Percentiles rank a stretch among this genome's conserved stretches.
Conservation (phyloP, 2,888 invertebrate genomes). For the Acrobasis consociella region DNA sequence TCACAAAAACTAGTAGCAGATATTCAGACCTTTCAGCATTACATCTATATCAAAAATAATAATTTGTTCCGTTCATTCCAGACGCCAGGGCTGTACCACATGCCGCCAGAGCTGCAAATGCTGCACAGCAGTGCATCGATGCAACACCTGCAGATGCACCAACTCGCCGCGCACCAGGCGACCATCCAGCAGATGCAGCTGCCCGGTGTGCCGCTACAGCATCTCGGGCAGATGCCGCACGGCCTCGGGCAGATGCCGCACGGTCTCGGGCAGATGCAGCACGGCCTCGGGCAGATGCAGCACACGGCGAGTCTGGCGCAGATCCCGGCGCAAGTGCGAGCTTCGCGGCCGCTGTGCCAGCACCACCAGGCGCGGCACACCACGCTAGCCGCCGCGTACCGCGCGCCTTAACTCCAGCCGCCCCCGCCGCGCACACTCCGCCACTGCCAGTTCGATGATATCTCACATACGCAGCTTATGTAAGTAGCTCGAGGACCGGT, state of each 20-base stretch:
- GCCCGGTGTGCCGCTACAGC: slow-evolving; percentile 34
- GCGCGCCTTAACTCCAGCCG: slow-evolving; percentile 27
- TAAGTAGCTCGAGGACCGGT: background rate
- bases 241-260: background rate
- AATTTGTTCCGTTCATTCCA: slow-evolving; percentile 35
- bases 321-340: background rate
- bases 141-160: slow-evolving; percentile 72
- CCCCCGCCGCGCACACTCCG: slow-evolving; percentile 7
- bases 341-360: slow-evolving; percentile 51
- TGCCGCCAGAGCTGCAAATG: slow-evolving; percentile 77
- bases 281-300: background rate
- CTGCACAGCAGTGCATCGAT: slow-evolving; percentile 70
- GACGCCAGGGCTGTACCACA: slow-evolving; percentile 76
- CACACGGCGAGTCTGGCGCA: background rate
- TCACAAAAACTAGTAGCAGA: slow-evolving; percentile 17
- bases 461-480: too few species aligned
- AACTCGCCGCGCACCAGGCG: slow-evolving; percentile 47
- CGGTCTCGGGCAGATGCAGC: slow-evolving; percentile 5
- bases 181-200: slow-evolving; percentile 39
- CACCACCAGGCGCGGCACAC: slow-evolving; percentile 51
- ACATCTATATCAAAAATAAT: background rate
- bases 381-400: slow-evolving; percentile 46
- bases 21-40: background rate
- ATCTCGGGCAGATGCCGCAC: slow-evolving; percentile 7
- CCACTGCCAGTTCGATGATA: background rate